These are phyloP conservation scores for Scaptomyza parva DNA, from an alignment of 2,888 invertebrate species.

Conservation along the genomic window DNA sequence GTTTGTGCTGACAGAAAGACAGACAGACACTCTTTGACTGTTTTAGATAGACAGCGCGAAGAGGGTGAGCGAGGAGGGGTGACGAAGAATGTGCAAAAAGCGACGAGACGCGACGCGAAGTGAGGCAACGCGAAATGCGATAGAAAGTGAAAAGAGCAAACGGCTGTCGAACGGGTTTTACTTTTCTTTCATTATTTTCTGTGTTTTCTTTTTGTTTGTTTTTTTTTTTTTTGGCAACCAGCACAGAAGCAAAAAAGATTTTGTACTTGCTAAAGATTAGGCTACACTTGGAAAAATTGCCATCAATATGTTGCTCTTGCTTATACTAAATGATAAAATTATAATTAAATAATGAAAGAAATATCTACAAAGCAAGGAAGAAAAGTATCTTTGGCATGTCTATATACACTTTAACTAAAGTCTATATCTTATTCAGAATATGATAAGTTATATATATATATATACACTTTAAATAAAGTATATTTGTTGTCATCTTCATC, in stretches of 20 bases:
- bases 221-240: conserved; percentile 7
- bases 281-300: neutral
- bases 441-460: neutral
- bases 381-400: too few relatives aligned
- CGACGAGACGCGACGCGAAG: neutral
- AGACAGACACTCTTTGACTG: conserved; percentile 18
- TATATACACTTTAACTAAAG: too few relatives aligned
- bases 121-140: conserved; percentile 17
- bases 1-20: conserved; percentile 71
- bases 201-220: neutral
- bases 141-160: conserved; percentile 57
- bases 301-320: too few relatives aligned
- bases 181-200: neutral
- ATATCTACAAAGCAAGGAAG: too few relatives aligned
- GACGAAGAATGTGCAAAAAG: conserved; percentile 18
- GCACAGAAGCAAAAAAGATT: conserved; percentile 2
- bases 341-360: too few relatives aligned
- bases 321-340: too few relatives aligned
- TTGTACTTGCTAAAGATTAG: conserved; percentile 1
- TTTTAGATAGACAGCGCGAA: neutral
- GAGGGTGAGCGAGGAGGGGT: neutral
- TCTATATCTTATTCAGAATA: too few relatives aligned
- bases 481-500: too few relatives aligned
- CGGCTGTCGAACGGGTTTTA: conserved; percentile 49
- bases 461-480: too few relatives aligned